A percentile compares a stretch with the other conserved stretches of the same genome.
These are phyloP conservation scores for Promerops cafer DNA, from an alignment of 2,113 vertebrate genomes.

Conservation along the genomic window DNA sequence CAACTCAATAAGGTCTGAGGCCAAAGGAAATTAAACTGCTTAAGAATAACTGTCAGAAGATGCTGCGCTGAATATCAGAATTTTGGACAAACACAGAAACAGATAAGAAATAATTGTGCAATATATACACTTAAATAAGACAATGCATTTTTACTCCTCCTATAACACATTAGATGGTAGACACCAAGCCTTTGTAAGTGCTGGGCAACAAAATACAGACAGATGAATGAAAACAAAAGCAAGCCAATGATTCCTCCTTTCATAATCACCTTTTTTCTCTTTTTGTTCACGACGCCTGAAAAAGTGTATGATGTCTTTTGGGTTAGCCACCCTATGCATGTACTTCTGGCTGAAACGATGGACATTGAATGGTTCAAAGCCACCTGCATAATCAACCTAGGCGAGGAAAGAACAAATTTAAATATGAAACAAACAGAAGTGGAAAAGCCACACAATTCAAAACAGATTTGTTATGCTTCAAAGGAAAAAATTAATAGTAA, in stretches of 20 bases:
- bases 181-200: not conserved
- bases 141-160: not conserved
- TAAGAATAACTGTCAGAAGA: not conserved
- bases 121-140: not conserved
- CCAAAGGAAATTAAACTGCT: not conserved
- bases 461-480: not conserved
- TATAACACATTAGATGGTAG: not conserved
- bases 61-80: not conserved
- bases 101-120: not conserved
- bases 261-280: constrained; percentile 71
- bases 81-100: not conserved
- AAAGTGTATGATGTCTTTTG: constrained; percentile 94
- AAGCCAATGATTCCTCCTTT: not conserved
- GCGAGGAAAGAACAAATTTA: not conserved
- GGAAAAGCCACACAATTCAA: not conserved
- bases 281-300: constrained; percentile 85
- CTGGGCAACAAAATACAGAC: not conserved
- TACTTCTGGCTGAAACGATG: constrained; percentile 95
- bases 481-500: not conserved
- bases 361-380: constrained; percentile 88
- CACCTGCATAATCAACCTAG: constrained; percentile 94
- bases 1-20: not conserved
- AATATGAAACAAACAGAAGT: not conserved
- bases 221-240: not conserved
- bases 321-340: constrained; percentile 89